Base-by-base conservation (phyloP, 2,797 vertebrate species). In the Propithecus deckenii region DNA sequence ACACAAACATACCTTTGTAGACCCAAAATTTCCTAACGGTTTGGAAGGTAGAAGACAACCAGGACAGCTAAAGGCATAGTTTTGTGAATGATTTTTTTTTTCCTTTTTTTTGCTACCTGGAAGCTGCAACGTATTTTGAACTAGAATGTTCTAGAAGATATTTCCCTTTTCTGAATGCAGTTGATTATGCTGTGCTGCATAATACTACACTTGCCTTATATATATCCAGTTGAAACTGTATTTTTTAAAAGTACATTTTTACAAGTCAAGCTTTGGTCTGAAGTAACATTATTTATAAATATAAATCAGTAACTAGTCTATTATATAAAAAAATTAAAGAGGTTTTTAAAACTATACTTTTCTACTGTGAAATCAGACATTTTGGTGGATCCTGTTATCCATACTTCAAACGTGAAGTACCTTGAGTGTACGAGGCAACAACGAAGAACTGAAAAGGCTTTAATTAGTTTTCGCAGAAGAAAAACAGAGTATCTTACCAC, bases 401-500 rank as follows among this genome's bases (percentile, higher is more conserved):
- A 55, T 90, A 95, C 90, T 81, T 89, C 57, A 93, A 11, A 25
- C 11, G 41, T 90, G 50, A 98, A 98, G 71, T 83, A 25, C 43
- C 81, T 95, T 2, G 8, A 63, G 84, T 94, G 48, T 59, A 88
- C 13, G 46, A 38, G 88, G 35, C 55, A 48, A 81, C 91, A 89
- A 65, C 78, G 92, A 94, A 97, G 46, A 86, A 96, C 65, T 94
- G 75, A 96, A 97, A 97, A 97, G n/a, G 18, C 15, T 94, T 97
- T 97, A 97, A 97, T 97, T 98, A 96, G 81, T 90, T 89, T 98
- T 98, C 91, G 91, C 18, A 95, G 91, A 98, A 95, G 97, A 97
- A 89, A 30, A 57, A 55, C 1, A 9, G 52, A 91, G 4, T 95
- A 74, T 97, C 97, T 98, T 97, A 52, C 91, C 65, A 83, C 78